phyloP scores from a whole-genome alignment of 2,797 vertebrate genomes.

The Eospalax fontanierii region DNA sequence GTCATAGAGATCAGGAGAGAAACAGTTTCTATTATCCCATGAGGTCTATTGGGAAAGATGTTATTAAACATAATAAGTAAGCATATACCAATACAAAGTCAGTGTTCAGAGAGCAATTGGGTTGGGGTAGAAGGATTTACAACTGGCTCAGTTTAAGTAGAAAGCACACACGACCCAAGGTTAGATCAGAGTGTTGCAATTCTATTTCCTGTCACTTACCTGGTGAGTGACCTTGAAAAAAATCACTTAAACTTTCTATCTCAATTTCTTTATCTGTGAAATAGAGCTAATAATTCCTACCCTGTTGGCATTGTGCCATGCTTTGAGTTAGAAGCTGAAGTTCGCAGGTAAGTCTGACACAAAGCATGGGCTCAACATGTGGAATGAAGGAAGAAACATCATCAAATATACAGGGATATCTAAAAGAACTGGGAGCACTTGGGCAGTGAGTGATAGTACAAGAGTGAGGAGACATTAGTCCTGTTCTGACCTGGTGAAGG shows the following conservation, averaged over 20 bases:
- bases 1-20: neutral
- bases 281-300: neutral
- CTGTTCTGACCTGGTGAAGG: neutral
- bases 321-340: neutral
- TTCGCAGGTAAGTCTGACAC: neutral
- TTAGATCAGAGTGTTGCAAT: neutral
- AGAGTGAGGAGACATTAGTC: neutral
- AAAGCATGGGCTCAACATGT: neutral
- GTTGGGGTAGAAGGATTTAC: neutral
- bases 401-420: neutral
- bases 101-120: neutral
- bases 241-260: conserved; percentile 24
- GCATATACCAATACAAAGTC: neutral
- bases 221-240: neutral
- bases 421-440: neutral
- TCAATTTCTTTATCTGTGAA: neutral
- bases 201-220: neutral
- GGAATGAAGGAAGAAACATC: neutral
- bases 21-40: neutral
- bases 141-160: no score
- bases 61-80: neutral
- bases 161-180: neutral
- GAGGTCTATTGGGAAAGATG: neutral
- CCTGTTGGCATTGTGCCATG: neutral
- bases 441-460: neutral